Base-by-base conservation (phyloP, 2,797 vertebrate genomes). In the Falco rusticolus region DNA sequence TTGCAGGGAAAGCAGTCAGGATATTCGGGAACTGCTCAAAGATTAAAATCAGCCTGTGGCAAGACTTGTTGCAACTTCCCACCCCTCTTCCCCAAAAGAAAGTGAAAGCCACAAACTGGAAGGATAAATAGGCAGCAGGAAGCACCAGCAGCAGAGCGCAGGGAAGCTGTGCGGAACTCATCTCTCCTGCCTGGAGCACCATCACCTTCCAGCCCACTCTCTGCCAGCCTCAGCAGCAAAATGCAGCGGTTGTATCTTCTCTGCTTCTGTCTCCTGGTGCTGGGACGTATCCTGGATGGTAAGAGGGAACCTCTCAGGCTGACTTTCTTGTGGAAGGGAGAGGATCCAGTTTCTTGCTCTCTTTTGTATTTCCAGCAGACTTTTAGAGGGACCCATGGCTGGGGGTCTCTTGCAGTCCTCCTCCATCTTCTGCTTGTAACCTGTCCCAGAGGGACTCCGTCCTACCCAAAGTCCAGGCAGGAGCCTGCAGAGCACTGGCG, bases 261-360 rank as follows among this genome's bases (percentile, higher is more conserved):
- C 63, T 96, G 74, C 66, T 31, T 96, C 60, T 6, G 66, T 50
- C n/a, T 97, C 16, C 64, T 97, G 74, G 19, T 95, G n/a, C 81
- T 94, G 64, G 81, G 84, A 93, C 1, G 1, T 20, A 45, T 71
- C 56, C 90, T 93, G 60, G 7, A 89, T 4, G 95, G 96, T 97
- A 97, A 96, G 96, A 53, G 18, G 28, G n/a, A 74, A 70, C 7
- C 2, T 77, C 20, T 82, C 7, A 6, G 37, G 16, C 29, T 87
- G 37, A 6, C 6, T 79, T 70, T 79, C 50, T 61, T 56, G 47
- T 0, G 0, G 34, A 68, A 54, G 21, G 26, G 28, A 84, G 16
- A 47, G 16, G 31, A 47, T 64, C 6, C 24, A 13, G 5, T 39
- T 89, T 74, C 56, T 92, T 93, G 31, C 41, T 90, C 16, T n/a